Evolutionary conservation across 1,140 invertebrate species (phyloP), one percentile per base, ranked within the genome.

Genomic region (Camponotus vicinus): DNA sequence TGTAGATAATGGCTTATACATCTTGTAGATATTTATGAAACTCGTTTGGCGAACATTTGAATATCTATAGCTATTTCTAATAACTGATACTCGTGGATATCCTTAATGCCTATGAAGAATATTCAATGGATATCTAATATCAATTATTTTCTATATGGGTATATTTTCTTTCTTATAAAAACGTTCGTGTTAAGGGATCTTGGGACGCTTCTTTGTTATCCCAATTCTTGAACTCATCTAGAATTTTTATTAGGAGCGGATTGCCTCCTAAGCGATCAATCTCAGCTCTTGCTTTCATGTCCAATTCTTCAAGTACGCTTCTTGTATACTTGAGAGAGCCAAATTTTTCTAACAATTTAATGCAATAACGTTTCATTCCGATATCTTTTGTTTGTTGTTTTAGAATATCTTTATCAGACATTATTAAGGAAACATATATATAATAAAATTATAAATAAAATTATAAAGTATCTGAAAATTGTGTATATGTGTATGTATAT

Each of bases 321-420:
- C 97, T 95, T 0, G 98, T 99, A 93, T 99, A 98, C 83, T 97
- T 96, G 95, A 99, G 99, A 83, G 98, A 99, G 55, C 98, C 99
- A 89, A 97, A 97, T 92, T 97, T 97, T 89, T 98, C 97, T 88
- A 99, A 93, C 69, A 98, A 95, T 32, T 96, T 96, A 63, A 99
- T 97, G 93, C 98, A 99, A 95, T 99, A 99, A 80, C 97, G 97
- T 95, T 99, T 99, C 45, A 99, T 97, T 94, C 99, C 98, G 83
- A 97, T 96, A 92, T 99, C 97, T 89, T 97, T 97, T 0, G 98
- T 98, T 86, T 98, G 96, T 93, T 99, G 98, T 52, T 98, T 96
- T 18, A 99, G 94, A 94, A 99, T 98, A 95, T 98, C 98, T 98
- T 89, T 71, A 61, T 69, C 40, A 37, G 1, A 0, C 52, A 59